A percentile compares a stretch with the other conserved stretches of the same genome.
These are phyloP conservation scores for Lamellibrachia luymesi DNA, from an alignment of 1,140 invertebrate species.

Conservation along the genomic window DNA sequence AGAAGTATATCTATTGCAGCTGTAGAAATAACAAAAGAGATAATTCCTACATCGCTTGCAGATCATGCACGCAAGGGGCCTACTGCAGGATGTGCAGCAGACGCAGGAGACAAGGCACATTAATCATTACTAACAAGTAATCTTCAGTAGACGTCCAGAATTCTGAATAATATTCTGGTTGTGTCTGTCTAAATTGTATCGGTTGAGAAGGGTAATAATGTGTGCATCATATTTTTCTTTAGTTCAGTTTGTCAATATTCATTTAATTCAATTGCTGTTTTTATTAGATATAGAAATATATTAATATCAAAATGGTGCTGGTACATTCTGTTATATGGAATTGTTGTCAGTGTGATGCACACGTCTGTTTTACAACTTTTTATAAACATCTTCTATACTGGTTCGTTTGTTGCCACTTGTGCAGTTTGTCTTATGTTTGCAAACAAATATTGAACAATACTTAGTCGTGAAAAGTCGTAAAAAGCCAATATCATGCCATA, in stretches of 20 bases:
- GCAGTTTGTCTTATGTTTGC: not conserved
- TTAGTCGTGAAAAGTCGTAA: not conserved
- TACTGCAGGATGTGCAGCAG: not conserved
- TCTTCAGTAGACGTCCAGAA: not conserved
- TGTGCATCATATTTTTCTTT: not conserved
- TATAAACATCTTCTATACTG: too few species aligned
- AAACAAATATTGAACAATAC: not conserved
- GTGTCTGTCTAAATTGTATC: not conserved
- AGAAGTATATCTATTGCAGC: not conserved
- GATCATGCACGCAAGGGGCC: not conserved
- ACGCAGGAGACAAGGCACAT: not conserved
- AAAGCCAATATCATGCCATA: not conserved
- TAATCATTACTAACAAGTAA: not conserved
- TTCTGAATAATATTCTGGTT: not conserved
- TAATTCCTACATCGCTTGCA: not conserved
- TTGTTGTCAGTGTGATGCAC: not conserved
- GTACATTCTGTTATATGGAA: not conserved
- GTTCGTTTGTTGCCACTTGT: too few species aligned
- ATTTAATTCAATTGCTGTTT: not conserved
- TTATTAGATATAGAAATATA: not conserved
- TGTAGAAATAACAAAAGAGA: not conserved
- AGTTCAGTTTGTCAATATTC: not conserved
- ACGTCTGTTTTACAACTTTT: not conserved
- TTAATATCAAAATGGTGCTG: not conserved
- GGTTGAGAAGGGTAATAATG: not conserved